Evolutionary conservation across 2,113 vertebrate genomes (phyloP).

Genomic region (Pelecanus crispus): DNA sequence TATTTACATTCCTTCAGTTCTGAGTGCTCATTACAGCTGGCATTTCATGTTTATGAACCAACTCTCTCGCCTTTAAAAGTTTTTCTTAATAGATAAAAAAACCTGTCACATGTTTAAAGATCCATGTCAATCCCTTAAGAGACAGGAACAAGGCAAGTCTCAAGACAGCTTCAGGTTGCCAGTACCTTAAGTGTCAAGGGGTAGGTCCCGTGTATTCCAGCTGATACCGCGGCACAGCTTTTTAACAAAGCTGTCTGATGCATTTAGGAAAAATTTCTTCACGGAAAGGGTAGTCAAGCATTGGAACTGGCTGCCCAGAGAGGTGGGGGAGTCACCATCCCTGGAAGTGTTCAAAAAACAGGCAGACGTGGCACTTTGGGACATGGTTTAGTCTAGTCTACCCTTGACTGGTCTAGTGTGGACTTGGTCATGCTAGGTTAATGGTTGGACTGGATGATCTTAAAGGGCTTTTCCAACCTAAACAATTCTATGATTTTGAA

Average conservation of each 20-base stretch:
- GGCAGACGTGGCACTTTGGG: too few relatives aligned
- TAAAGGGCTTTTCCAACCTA: too few relatives aligned
- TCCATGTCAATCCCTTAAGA: background rate
- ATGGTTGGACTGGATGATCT: too few relatives aligned
- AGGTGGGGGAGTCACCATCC: too few relatives aligned
- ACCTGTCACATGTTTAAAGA: background rate
- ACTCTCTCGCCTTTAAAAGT: background rate
- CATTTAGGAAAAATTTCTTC: too few relatives aligned
- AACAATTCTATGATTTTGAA: too few relatives aligned
- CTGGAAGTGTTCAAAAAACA: too few relatives aligned
- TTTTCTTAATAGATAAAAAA: background rate
- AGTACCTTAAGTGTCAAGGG: background rate
- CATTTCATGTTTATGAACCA: background rate
- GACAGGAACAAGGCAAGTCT: background rate
- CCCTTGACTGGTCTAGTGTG: too few relatives aligned
- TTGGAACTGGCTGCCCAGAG: too few relatives aligned
- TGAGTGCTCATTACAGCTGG: background rate
- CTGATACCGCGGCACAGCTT: background rate
- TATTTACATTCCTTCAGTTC: background rate
- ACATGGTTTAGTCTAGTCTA: too few relatives aligned
- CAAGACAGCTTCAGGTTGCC: background rate
- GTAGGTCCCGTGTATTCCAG: background rate
- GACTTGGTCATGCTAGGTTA: too few relatives aligned
- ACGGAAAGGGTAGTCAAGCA: too few relatives aligned
- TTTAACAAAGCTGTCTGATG: background rate